phyloP scores from a whole-genome alignment of 2,888 invertebrate species.

The Aplocera efformata region DNA sequence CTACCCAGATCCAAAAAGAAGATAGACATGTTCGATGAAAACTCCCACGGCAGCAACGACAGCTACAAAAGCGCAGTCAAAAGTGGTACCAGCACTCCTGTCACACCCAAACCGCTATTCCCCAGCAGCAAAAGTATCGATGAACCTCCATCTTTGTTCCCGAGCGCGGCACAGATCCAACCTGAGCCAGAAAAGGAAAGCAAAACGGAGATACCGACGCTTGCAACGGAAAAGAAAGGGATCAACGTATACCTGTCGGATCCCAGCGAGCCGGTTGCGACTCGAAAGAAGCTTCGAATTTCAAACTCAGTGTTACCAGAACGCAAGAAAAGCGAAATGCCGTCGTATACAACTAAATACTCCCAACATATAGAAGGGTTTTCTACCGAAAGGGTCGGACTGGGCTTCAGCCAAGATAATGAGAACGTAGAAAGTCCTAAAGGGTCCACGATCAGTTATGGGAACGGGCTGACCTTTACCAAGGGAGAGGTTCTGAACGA shows the following conservation, averaged over 20 bases:
- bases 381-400: constrained; percentile 66
- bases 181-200: constrained; percentile 32
- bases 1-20: constrained; percentile 55
- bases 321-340: constrained; percentile 49
- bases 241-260: constrained; percentile 60
- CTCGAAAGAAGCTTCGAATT: constrained; percentile 66
- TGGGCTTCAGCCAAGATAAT: constrained; percentile 66
- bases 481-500: constrained; percentile 76
- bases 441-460: constrained; percentile 54
- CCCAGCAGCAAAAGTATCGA: constrained; percentile 46
- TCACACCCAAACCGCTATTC: constrained; percentile 42
- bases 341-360: constrained; percentile 71
- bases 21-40: constrained; percentile 42
- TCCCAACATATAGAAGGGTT: constrained; percentile 68
- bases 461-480: constrained; percentile 70
- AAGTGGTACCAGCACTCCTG: constrained; percentile 37
- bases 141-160: constrained; percentile 40
- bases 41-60: constrained; percentile 31
- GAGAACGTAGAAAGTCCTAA: constrained; percentile 48
- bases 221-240: constrained; percentile 50
- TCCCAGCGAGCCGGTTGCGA: constrained; percentile 42
- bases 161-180: constrained; percentile 41
- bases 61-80: constrained; percentile 48
- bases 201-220: constrained; percentile 31
- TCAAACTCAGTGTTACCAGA: constrained; percentile 66